Conservation (phyloP, 2,797 vertebrate species). For the Chiroxiphia lanceolata region DNA sequence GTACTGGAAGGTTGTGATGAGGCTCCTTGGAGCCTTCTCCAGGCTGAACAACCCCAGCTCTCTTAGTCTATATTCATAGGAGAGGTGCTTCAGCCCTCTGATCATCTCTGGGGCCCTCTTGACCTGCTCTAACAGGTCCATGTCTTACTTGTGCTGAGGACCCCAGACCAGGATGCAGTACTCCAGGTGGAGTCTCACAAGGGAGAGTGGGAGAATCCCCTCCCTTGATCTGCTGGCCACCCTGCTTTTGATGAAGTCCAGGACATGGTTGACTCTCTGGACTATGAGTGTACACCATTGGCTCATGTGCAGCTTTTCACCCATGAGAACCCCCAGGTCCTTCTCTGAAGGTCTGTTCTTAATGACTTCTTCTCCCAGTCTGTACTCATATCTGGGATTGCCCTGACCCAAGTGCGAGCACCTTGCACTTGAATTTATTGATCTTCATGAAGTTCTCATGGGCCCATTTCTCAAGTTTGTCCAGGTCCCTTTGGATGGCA, state of each 20-base stretch:
- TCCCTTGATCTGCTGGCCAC: background rate
- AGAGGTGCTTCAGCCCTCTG: background rate
- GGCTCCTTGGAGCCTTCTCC: background rate
- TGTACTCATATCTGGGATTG: background rate
- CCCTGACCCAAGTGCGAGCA: background rate
- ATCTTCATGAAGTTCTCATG: background rate
- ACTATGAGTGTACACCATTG: background rate
- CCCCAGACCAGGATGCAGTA: background rate
- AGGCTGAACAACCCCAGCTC: background rate
- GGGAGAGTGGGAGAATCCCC: background rate
- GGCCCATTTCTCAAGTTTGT: background rate
- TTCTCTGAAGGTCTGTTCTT: background rate
- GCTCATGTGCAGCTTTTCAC: background rate
- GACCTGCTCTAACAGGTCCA: background rate
- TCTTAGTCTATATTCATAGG: background rate
- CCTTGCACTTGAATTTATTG: background rate
- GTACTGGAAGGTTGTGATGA: background rate
- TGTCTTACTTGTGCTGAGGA: background rate
- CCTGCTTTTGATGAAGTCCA: background rate
- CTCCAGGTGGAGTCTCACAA: background rate
- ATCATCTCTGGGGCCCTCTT: background rate
- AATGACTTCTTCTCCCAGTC: background rate
- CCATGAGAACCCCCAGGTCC: background rate
- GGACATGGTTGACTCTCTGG: fast-evolving
- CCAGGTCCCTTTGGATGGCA: background rate